Base-by-base conservation (phyloP, 2,797 vertebrate genomes). In the Anas georgica region DNA sequence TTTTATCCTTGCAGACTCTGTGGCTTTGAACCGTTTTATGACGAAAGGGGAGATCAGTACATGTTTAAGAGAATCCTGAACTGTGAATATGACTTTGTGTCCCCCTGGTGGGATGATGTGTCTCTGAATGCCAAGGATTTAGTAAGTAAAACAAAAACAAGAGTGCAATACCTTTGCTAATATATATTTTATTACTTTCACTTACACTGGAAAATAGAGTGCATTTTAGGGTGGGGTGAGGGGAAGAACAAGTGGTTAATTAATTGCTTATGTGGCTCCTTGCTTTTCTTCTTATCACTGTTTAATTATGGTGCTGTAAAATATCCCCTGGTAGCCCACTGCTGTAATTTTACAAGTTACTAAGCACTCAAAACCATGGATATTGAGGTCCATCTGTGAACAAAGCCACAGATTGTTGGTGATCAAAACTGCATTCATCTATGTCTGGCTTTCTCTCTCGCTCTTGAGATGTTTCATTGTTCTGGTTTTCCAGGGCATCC, bases 81-180 rank as follows among this genome's bases (percentile, higher is more conserved):
- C 94, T 99, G 98, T 97, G 98, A 99, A 97, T 99, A 98, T 96
- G 98, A 98, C 97, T 99, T 99, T 98, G 98, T 99, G 97, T 99
- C 98, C 95, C 98, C 98, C 94, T 99, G 98, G 98, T 99, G 98
- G 98, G 98, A 99, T 97, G 98, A 99, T 68, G 98, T 99, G 29
- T 99, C 98, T 90, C 97, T 98, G 86, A 99, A 99, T 81, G 98
- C 98, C 93, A 99, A 99, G 97, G 98, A 99, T 93, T 98, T 99
- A 97, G 98, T 99, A 97, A 98, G 98, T 98, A 84, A 86, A 66
- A 46, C 41, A 78, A 77, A 77, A 89, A 46, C 35, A 6, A 74
- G 33, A 77, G 12, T 59, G 6, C 8, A 20, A 12, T 72, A 50
- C 79, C 52, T 90, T 68, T 39, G 52, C 35, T 63, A 25, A 58